Base-by-base conservation (phyloP, 2,113 vertebrate genomes). In the Rhodinocichla rosea region DNA sequence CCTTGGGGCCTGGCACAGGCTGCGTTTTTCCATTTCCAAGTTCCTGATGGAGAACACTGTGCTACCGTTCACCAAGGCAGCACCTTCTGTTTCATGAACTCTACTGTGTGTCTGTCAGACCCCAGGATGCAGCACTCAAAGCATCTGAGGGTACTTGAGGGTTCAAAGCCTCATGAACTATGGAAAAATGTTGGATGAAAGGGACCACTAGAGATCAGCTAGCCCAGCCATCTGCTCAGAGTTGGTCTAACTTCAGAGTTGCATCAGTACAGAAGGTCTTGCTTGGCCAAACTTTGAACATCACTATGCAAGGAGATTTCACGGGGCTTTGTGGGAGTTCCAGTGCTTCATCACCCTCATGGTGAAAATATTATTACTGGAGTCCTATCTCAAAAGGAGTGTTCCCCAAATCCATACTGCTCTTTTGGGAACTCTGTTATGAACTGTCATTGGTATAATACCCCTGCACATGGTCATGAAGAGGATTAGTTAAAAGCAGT, bases 111-210 rank as follows among this genome's bases (percentile, higher is more conserved):
- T 55, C 6, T 63, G 33, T 47, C 5, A 13, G 50, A 49, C 28
- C 10, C 17, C 2, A 1, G 0, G 0, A n/a, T 11, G 20, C 5
- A 73, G 57, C 1, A 4, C 40, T 57, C 35, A 45, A 55, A 73
- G 23, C 47, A 39, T 55, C 64, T 35, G 28, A 44, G 45, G 18
- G 44, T 74, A 26, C 59, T 33, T 42, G 11, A 59, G 15, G 16
- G 20, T 39, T 91, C 77, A 87, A 78, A 81, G 52, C 33, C 47
- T 55, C 32, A 50, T 22, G 35, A 63, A 70, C 39, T 22, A 33
- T 15, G 11, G 52, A 47, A 60, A 40, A 71, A 64, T 21, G 15
- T 19, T 76, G 28, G 6, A 42, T 74, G 63, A 37, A 77, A 83
- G 45, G 30, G n/a, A n/a, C 32, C 0, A 2, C 62, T n/a, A 40